Percentiles rank a stretch among this genome's conserved stretches.
Evolutionary conservation across 53 echinoderm and acorn worm genomes (phyloP).

Genomic region (Pentamera pediparva): DNA sequence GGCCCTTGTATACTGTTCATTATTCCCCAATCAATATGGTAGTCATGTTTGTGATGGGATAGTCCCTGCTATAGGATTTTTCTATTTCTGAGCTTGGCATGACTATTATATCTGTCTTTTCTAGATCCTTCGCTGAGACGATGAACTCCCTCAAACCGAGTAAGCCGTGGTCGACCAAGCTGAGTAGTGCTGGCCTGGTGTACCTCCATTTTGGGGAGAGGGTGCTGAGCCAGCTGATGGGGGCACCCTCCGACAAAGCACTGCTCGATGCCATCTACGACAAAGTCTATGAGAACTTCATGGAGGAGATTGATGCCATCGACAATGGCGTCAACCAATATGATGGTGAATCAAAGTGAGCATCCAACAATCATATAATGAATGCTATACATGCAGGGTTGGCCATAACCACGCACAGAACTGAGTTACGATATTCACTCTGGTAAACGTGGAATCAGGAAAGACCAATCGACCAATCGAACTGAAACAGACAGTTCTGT

Average conservation of each 20-base stretch:
- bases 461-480: too few species aligned
- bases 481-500: too few species aligned
- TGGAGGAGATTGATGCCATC: constrained; percentile 90
- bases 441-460: too few species aligned
- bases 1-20: too few species aligned
- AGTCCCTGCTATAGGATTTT: neutral
- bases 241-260: constrained; percentile 26
- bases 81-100: too few species aligned
- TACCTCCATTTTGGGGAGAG: constrained; percentile 75
- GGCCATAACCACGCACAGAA: too few species aligned
- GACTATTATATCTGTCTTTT: neutral
- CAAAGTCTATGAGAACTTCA: constrained; percentile 95
- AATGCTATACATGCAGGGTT: too few species aligned
- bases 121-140: constrained; percentile 68
- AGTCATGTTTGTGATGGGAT: too few species aligned
- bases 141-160: constrained; percentile 70
- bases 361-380: neutral
- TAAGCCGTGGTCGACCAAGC: constrained; percentile 72
- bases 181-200: constrained; percentile 85
- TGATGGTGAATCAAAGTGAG: constrained; percentile 74
- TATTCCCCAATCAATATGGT: too few species aligned
- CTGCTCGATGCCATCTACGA: constrained; percentile 58
- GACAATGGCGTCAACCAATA: constrained; percentile 83
- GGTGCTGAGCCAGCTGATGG: constrained; percentile 41
- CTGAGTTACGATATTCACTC: too few species aligned